A percentile compares a stretch with the other conserved stretches of the same genome.
These are phyloP conservation scores for Phyllostomus discolor DNA, from an alignment of 2,113 vertebrate genomes.

Conservation along the genomic window DNA sequence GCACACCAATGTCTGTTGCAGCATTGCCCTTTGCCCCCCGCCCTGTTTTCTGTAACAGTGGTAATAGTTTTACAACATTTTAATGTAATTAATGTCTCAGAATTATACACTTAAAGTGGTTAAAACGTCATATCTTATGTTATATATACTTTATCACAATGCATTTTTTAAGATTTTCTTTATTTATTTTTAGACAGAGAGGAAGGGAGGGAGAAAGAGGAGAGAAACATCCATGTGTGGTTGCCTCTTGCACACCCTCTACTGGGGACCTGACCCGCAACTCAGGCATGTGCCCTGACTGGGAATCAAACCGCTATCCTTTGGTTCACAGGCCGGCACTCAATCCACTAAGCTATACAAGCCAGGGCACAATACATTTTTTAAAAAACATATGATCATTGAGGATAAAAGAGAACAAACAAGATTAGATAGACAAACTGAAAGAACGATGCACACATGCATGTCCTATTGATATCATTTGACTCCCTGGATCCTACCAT, in stretches of 20 bases:
- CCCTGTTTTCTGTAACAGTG: too few relatives aligned
- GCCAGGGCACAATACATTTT: too few relatives aligned
- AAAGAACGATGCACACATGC: not conserved
- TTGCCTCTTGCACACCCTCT: too few relatives aligned
- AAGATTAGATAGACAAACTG: not conserved
- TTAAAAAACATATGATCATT: not conserved
- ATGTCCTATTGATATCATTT: not conserved
- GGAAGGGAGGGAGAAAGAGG: too few relatives aligned
- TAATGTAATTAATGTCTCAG: not conserved
- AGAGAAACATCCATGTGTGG: too few relatives aligned
- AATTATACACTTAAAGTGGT: not conserved
- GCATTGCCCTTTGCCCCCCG: too few relatives aligned
- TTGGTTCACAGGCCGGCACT: too few relatives aligned
- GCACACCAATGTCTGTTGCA: not conserved
- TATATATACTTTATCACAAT: not conserved
- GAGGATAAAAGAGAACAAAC: not conserved
- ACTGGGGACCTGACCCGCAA: too few relatives aligned
- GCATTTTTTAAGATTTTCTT: not conserved
- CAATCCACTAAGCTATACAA: too few relatives aligned
- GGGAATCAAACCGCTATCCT: too few relatives aligned
- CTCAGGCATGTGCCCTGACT: too few relatives aligned
- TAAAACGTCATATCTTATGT: not conserved
- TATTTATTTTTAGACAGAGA: too few relatives aligned
- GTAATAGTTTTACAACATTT: not conserved
- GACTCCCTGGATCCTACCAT: not conserved